phyloP scores from a whole-genome alignment of 1,140 invertebrate genomes.

The Scaptomyza hsui region DNA sequence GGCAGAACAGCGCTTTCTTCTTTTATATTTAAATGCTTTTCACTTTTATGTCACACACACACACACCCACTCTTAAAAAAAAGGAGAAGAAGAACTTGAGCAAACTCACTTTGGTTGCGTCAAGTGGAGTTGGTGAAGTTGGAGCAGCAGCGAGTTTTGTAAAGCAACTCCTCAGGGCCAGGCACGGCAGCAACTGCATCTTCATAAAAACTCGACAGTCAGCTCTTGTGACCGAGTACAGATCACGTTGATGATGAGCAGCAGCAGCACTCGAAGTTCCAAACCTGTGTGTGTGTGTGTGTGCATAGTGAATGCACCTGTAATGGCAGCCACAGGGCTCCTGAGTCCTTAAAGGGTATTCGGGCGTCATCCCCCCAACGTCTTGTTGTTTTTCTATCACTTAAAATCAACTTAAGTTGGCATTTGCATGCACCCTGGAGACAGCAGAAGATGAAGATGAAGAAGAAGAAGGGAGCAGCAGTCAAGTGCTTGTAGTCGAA shows the following conservation, averaged over 20 bases:
- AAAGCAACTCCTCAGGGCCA: slow-evolving; percentile 19
- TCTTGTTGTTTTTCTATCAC: slow-evolving; percentile 77
- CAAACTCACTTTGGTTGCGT: slow-evolving; percentile 63
- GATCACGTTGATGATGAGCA: slow-evolving; percentile 62
- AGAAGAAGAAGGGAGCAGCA: slow-evolving; percentile 8
- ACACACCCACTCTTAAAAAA: not conserved
- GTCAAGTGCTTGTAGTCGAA: slow-evolving; percentile 79
- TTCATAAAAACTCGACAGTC: slow-evolving; percentile 66
- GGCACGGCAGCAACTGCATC: slow-evolving; percentile 9
- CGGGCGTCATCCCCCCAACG: slow-evolving; percentile 12
- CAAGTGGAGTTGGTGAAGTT: slow-evolving; percentile 6
- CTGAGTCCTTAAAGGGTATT: slow-evolving; percentile 36
- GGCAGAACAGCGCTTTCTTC: slow-evolving; percentile 39
- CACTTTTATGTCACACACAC: slow-evolving; percentile 72
- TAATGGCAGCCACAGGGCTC: slow-evolving; percentile 29
- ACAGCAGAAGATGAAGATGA: no score
- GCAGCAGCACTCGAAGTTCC: slow-evolving; percentile 62
- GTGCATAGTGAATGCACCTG: slow-evolving; percentile 19
- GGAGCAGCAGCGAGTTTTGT: slow-evolving; percentile 22
- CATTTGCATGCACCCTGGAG: slow-evolving; percentile 66
- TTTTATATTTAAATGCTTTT: slow-evolving; percentile 83
- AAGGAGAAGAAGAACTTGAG: slow-evolving; percentile 49
- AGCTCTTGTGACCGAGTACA: slow-evolving; percentile 53
- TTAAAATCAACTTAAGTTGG: slow-evolving; percentile 82
- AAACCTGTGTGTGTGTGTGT: slow-evolving; percentile 36